Evolutionary conservation across 1,140 invertebrate genomes (phyloP), one percentile per base, ranked within the genome.

Genomic region (Drosophila miranda): DNA sequence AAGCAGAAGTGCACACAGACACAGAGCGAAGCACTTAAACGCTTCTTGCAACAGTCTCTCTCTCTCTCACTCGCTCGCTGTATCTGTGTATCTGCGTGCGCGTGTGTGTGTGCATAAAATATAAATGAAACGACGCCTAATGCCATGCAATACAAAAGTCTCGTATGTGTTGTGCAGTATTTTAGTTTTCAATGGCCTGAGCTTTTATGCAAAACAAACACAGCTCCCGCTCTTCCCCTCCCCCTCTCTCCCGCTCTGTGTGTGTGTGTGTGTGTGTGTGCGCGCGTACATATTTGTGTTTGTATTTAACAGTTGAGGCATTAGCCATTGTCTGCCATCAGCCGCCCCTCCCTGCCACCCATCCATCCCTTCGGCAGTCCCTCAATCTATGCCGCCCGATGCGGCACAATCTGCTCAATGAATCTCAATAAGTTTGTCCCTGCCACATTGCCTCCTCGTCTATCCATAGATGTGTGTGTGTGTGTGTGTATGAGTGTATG

Each of bases 121-220:
- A 81, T 87, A 78, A 87, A 81, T 86, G 82, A 86, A 86, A 86
- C 61, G 61, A 69, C 80, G 69, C 78, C 81, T 86, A 87, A 87
- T 86, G 74, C 81, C 57, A 71, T 74, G 81, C 77, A 84, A 81
- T 81, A 86, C 77, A 74, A 73, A 75, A 74, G 82, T 86, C 78
- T 86, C 82, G 30, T 77, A 68, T 81, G 78, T 87, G 77, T 80
- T 81, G 77, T 86, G 77, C 82, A 87, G 77, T 86, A 86, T 86
- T 86, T 86, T 87, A 86, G 81, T 86, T 86, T 86, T 87, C 82
- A 86, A 87, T 86, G 82, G 34, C 74, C 74, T 86, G 58, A 81
- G 82, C 81, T 78, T 86, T 86, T 81, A 84, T 86, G 81, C 80
- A 86, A 86, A 86, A 82, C 68, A 84, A 84, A 86, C 75, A 84